A percentile compares a stretch with the other conserved stretches of the same genome.
These are phyloP conservation scores for Anableps anableps DNA, from an alignment of 2,797 vertebrate genomes.

Conservation along the genomic window DNA sequence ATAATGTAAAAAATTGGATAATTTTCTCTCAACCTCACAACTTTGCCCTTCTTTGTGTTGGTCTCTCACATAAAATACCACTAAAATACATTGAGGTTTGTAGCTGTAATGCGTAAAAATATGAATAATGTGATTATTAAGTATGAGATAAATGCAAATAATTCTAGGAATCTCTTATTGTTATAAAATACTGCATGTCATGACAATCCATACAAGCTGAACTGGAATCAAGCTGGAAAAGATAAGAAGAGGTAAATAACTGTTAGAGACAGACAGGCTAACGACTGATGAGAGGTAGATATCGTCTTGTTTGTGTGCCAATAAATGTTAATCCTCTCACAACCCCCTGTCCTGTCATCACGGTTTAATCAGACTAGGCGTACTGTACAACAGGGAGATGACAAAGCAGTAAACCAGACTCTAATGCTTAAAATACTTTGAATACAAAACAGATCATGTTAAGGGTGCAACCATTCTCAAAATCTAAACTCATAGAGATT, in stretches of 20 bases:
- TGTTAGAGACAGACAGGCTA: slow-evolving; percentile 5
- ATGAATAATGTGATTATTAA: not conserved
- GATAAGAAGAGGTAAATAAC: slow-evolving; percentile 2
- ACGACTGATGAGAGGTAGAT: slow-evolving; percentile 31
- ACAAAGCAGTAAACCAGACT: slow-evolving; percentile 19
- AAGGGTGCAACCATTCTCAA: not conserved
- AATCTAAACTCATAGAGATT: not conserved
- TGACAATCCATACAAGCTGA: slow-evolving; percentile 5
- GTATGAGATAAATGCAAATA: not conserved
- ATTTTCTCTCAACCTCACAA: not conserved
- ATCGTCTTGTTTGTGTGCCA: slow-evolving; percentile 45
- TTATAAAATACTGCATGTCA: not conserved
- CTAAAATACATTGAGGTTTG: not conserved
- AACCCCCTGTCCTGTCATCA: slow-evolving; percentile 60
- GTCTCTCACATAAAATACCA: not conserved
- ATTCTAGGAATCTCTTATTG: not conserved
- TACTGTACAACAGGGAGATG: slow-evolving; percentile 12
- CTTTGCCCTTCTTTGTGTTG: not conserved
- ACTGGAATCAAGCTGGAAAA: not conserved
- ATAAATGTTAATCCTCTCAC: slow-evolving; percentile 40
- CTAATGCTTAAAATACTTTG: slow-evolving; percentile 27
- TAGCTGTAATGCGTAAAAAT: not conserved
- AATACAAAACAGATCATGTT: slow-evolving; percentile 15
- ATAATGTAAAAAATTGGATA: not conserved
- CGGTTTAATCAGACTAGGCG: slow-evolving; percentile 63